Evolutionary conservation across 2,113 vertebrate species (phyloP).

Genomic region (Tor tambroides): DNA sequence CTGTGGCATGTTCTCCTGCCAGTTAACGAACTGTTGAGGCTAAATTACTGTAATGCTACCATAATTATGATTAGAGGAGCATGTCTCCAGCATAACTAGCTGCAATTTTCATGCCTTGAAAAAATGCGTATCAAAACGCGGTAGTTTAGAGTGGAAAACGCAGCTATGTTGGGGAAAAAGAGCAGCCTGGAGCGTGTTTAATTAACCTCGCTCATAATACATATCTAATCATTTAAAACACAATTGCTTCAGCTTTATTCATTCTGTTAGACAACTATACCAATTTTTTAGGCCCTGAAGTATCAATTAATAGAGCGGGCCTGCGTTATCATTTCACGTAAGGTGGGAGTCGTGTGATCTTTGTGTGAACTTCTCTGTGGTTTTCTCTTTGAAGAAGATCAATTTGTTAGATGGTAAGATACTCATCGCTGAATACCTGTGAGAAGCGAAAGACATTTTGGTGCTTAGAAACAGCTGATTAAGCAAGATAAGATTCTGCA

Average conservation of each 20-base stretch:
- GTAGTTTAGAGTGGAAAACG: constrained; percentile 18
- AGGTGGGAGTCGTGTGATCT: neutral
- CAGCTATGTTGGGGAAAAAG: neutral
- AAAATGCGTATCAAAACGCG: constrained; percentile 35
- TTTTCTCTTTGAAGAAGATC: constrained; percentile 24
- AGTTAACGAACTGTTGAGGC: constrained; percentile 26
- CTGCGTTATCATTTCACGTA: neutral
- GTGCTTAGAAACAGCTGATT: constrained; percentile 4
- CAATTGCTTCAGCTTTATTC: neutral
- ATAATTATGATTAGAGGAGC: constrained; percentile 40
- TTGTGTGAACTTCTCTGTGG: constrained; percentile 4
- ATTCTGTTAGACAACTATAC: neutral
- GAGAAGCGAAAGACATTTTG: neutral
- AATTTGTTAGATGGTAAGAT: constrained; percentile 1
- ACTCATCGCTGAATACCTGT: constrained; percentile 7
- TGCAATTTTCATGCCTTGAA: constrained; percentile 46
- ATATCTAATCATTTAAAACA: neutral
- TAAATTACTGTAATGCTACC: constrained; percentile 48
- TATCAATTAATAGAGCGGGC: neutral
- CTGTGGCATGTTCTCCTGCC: constrained; percentile 41
- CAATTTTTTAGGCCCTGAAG: neutral
- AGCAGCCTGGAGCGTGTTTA: neutral
- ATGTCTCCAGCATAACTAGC: constrained; percentile 30
- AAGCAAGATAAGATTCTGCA: constrained; percentile 22
- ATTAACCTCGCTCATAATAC: neutral